Evolutionary conservation across 2,113 vertebrate genomes (phyloP).

Genomic region (Dendrocopos noguchii): DNA sequence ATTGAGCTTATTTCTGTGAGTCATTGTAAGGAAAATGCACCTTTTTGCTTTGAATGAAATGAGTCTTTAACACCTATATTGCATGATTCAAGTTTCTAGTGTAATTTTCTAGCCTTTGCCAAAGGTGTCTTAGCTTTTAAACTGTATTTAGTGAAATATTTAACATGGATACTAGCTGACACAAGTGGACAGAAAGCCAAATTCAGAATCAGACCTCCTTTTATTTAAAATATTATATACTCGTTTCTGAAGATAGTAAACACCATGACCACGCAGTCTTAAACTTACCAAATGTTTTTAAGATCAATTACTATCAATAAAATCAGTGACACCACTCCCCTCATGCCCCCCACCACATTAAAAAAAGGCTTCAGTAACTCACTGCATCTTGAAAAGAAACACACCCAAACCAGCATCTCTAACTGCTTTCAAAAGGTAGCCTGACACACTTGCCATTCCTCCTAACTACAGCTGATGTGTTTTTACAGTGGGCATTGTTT

Average conservation of each 20-base stretch:
- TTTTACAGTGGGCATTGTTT: neutral
- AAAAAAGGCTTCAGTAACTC: neutral
- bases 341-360: neutral
- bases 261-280: neutral
- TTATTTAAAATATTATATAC: neutral
- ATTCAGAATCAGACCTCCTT: neutral
- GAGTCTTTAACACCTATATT: neutral
- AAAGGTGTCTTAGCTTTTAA: neutral
- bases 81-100: neutral
- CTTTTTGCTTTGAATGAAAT: neutral
- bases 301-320: neutral
- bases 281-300: neutral
- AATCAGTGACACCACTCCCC: neutral
- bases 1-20: neutral
- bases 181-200: neutral
- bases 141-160: neutral
- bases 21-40: neutral
- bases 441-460: neutral
- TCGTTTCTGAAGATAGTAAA: neutral
- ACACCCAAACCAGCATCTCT: neutral
- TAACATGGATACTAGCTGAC: neutral
- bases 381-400: neutral
- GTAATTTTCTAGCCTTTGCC: neutral
- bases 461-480: neutral
- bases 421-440: neutral